Percentiles rank a stretch among this genome's conserved stretches.
Conservation (phyloP, 1,140 invertebrate species). For the Neodiprion fabricii region DNA sequence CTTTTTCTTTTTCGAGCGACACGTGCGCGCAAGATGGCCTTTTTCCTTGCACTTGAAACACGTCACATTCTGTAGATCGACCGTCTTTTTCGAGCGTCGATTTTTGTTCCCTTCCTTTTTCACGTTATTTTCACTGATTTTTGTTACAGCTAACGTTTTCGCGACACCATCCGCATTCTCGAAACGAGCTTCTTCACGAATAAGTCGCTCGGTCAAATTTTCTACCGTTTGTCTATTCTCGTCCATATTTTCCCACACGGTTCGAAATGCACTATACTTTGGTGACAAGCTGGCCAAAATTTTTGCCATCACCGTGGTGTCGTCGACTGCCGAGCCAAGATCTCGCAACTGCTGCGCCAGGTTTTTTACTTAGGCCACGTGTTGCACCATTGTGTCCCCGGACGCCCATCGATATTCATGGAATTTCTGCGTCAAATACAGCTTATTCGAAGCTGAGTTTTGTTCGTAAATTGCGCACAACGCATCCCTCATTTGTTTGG, state of each 20-base stretch:
- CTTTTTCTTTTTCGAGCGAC: conserved; percentile 1
- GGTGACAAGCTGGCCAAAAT: not conserved
- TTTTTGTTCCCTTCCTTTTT: not conserved
- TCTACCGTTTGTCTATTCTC: not conserved
- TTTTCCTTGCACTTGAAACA: not conserved
- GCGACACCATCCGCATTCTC: conserved; percentile 4
- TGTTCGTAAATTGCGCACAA: conserved; percentile 9
- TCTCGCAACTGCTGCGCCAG: conserved; percentile 10
- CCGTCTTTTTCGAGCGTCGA: too few relatives aligned
- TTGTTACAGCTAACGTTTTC: not conserved
- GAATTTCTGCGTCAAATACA: conserved; percentile 19
- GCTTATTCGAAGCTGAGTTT: conserved; percentile 17
- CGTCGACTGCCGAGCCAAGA: conserved; percentile 5
- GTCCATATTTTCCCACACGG: not conserved
- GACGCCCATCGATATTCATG: not conserved
- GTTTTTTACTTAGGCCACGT: conserved; percentile 7
- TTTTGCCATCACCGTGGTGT: conserved; percentile 10
- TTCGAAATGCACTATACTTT: not conserved
- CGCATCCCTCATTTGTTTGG: conserved; percentile 24
- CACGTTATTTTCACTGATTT: not conserved
- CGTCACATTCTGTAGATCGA: not conserved
- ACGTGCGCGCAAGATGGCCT: not conserved
- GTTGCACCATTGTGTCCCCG: conserved; percentile 9
- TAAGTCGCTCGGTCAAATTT: conserved; percentile 14
- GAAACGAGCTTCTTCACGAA: conserved; percentile 14